Evolutionary conservation across 2,888 invertebrate species (phyloP), one percentile per base, ranked within the genome.

Genomic region (Hydriomena furcata): DNA sequence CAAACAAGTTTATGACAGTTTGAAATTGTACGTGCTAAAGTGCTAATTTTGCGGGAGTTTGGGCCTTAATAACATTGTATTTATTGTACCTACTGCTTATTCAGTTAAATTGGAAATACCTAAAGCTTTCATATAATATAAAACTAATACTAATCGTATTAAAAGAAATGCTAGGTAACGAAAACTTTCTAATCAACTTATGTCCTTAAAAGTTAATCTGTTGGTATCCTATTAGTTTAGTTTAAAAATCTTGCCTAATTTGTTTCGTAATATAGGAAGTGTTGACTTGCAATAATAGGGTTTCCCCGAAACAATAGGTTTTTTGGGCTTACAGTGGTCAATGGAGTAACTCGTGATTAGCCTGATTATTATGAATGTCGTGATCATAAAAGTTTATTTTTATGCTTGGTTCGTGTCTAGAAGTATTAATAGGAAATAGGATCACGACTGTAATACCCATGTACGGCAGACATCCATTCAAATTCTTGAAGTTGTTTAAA

Each of bases 171-270:
- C 13, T 17, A 35, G 20, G 8, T n/a, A n/a, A n/a, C n/a, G 23
- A 24, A 24, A 17, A 34, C 20, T 27, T 17, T 7, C 10, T 58
- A 55, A 59, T 59, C 48, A 13, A 28, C 34, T 59, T 52, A 58
- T 45, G 36, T 48, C 37, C 43, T 44, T 43, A 40, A n/a, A 24
- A 45, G 27, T 31, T 46, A 54, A 46, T 50, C 35, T 35, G 38
- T 36, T 37, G 13, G 48, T 17, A 60, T 57, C 55, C 31, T 24
- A 30, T 60, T 55, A 60, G 52, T 48, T 46, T 13, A 11, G 12
- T 31, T 12, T 10, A 11, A 30, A 41, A 34, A 24, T 20, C 38
- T 42, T 13, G 11, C 35, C 11, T 24, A 40, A 40, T 45, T 12
- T 25, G 28, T 53, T 43, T 34, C 36, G 25, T 11, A 34, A 48